Percentiles rank a stretch among this genome's conserved stretches.
These are phyloP conservation scores for Pristionchus fissidentatus DNA, from an alignment of 2,888 invertebrate species.

Conservation along the genomic window DNA sequence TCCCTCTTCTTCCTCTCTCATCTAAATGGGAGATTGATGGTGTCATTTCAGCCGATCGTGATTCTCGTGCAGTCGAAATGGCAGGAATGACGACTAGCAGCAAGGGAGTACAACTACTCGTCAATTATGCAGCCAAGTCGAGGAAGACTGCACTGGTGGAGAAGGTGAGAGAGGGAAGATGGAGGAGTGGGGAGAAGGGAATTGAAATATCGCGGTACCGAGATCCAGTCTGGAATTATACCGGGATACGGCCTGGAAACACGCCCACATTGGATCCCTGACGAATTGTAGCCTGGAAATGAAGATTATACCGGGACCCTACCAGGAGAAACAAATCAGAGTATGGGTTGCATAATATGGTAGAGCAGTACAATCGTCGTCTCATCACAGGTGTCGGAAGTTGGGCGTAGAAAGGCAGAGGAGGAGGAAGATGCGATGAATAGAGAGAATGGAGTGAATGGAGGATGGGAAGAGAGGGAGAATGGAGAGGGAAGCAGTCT, in stretches of 20 bases:
- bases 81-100: conserved; percentile 52
- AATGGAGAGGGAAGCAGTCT: neutral
- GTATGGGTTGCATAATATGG: neutral
- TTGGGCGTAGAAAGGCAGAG: conserved; percentile 27
- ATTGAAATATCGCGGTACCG: neutral
- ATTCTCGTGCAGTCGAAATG: conserved; percentile 64
- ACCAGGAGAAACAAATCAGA: too few relatives aligned
- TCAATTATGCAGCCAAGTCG: conserved; percentile 65
- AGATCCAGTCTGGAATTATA: too few relatives aligned
- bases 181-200: neutral
- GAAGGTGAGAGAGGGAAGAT: conserved; percentile 57
- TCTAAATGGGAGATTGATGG: neutral
- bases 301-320: too few relatives aligned
- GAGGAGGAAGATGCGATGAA: conserved; percentile 15
- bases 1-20: neutral
- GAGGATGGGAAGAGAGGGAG: conserved; percentile 23
- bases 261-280: too few relatives aligned
- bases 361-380: too few relatives aligned
- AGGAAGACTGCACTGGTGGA: conserved; percentile 60
- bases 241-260: too few relatives aligned
- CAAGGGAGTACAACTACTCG: conserved; percentile 57
- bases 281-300: too few relatives aligned
- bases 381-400: conserved; percentile 37
- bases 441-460: neutral
- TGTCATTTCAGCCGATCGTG: conserved; percentile 50